Percentiles rank a stretch among this genome's conserved stretches.
Evolutionary conservation across 2,888 invertebrate genomes (phyloP).

Genomic region (Selenia dentaria): DNA sequence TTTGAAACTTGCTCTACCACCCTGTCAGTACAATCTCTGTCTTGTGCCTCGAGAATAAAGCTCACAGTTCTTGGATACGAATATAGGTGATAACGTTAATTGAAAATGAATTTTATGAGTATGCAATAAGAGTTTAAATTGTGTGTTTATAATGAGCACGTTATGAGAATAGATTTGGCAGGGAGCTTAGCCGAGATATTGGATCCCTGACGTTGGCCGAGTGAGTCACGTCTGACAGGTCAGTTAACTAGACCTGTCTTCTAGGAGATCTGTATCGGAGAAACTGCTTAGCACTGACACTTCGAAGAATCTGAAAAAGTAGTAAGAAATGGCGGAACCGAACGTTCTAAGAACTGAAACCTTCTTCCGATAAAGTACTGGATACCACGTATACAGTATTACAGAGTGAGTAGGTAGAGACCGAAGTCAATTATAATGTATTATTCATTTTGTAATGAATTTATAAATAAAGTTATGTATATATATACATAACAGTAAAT

Average conservation of each 20-base stretch:
- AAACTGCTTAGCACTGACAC: neutral
- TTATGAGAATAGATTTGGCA: slow-evolving; percentile 75
- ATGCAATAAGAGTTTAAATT: slow-evolving; percentile 29
- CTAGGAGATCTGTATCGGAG: slow-evolving; percentile 13
- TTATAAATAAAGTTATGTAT: no score
- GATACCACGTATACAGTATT: no score
- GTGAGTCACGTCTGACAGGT: slow-evolving; percentile 61
- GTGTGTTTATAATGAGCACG: slow-evolving; percentile 19
- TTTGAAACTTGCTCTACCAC: slow-evolving; percentile 12
- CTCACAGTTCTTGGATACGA: neutral
- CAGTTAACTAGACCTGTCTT: slow-evolving; percentile 50
- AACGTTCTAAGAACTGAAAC: no score
- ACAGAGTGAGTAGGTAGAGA: no score
- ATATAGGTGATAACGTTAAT: slow-evolving; percentile 8
- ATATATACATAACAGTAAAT: no score
- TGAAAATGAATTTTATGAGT: slow-evolving; percentile 32
- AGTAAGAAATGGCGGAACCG: no score
- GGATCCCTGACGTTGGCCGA: slow-evolving; percentile 56
- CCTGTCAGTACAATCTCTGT: neutral
- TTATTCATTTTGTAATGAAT: no score
- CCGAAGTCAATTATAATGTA: no score
- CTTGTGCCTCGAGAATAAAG: neutral
- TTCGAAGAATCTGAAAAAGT: neutral
- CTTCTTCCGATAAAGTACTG: no score
- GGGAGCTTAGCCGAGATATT: slow-evolving; percentile 54